Evolutionary conservation across 2,797 vertebrate genomes (phyloP), one percentile per base, ranked within the genome.

Genomic region (Poecile montanus): DNA sequence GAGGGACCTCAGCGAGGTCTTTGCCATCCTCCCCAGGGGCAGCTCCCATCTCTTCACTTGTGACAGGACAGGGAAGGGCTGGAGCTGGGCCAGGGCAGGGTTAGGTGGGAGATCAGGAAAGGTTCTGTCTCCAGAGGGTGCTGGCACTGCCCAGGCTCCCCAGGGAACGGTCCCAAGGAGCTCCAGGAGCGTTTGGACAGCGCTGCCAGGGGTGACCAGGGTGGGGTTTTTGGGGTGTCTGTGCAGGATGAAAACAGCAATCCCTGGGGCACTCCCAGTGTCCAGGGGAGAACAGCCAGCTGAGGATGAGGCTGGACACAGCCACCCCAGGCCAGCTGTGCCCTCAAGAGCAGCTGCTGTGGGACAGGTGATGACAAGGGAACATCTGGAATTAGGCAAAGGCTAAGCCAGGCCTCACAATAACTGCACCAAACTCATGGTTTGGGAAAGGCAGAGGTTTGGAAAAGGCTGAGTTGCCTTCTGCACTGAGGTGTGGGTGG

Each of bases 21-120:
- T 4, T 17, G 27, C 18, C 45, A 58, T 27, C 70, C 11, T 48
- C 51, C 10, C 1, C 2, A 34, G 30, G 21, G 32, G 3, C 66
- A 70, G 58, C 42, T 56, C 60, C 23, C 16, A 40, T 14, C 42
- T 40, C 50, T 3, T 14, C 42, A 34, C 50, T 3, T 29, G 60
- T 23, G 60, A 53, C 32, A 48, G 54, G 40, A 2, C 30, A 78
- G 61, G 71, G 34, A 12, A 22, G 0, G 9, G 36, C 26, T 66
- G 44, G 30, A 50, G 60, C 16, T 65, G 70, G 0, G 61, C 0
- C 61, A 58, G 45, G 44, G 26, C 7, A 42, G 30, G 26, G 0
- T 36, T 0, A 22, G 32, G 26, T 0, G 6, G 44, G 32, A 5
- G 0, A 0, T 44, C 7, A 42, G 50, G 26, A 7, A 58, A 75